A percentile compares a stretch with the other conserved stretches of the same genome.
phyloP scores from a whole-genome alignment of 2,888 invertebrate genomes.

The Mythimna albipuncta region DNA sequence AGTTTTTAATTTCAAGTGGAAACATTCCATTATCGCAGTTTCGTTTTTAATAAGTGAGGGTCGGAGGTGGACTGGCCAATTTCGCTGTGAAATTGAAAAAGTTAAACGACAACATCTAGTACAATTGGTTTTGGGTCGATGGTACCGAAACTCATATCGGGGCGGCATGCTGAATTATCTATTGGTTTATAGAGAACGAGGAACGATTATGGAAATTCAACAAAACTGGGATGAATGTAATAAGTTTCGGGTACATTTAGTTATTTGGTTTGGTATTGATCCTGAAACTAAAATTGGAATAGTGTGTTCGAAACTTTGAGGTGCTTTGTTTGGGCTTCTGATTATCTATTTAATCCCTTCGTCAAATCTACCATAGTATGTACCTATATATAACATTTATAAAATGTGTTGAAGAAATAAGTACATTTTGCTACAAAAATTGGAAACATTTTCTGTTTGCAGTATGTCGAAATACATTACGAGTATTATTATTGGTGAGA shows the following conservation, averaged over 20 bases:
- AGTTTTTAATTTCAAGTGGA: conserved; percentile 80
- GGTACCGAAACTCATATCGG: conserved; percentile 67
- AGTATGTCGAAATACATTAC: too few species aligned
- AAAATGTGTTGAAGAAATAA: too few species aligned
- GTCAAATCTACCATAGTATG: background rate
- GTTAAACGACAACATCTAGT: conserved; percentile 77
- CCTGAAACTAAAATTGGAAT: conserved; percentile 20
- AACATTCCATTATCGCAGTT: conserved; percentile 79
- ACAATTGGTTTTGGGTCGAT: conserved; percentile 72
- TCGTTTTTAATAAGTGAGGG: conserved; percentile 79
- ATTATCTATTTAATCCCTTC: conserved; percentile 36
- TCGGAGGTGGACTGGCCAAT: conserved; percentile 75
- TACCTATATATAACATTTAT: too few species aligned
- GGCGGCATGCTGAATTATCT: conserved; percentile 59
- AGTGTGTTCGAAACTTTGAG: conserved; percentile 22
- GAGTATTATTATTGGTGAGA: too few species aligned
- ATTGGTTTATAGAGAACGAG: conserved; percentile 61
- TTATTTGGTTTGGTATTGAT: conserved; percentile 35
- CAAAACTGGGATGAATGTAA: conserved; percentile 61
- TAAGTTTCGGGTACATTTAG: conserved; percentile 46
- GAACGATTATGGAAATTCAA: conserved; percentile 65
- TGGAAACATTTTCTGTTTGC: too few species aligned
- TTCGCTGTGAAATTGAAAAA: conserved; percentile 81
- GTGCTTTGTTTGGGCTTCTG: conserved; percentile 26
- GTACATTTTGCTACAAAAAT: too few species aligned